Conservation (phyloP, 2,888 invertebrate species). For the Tetanocera ferruginea region DNA sequence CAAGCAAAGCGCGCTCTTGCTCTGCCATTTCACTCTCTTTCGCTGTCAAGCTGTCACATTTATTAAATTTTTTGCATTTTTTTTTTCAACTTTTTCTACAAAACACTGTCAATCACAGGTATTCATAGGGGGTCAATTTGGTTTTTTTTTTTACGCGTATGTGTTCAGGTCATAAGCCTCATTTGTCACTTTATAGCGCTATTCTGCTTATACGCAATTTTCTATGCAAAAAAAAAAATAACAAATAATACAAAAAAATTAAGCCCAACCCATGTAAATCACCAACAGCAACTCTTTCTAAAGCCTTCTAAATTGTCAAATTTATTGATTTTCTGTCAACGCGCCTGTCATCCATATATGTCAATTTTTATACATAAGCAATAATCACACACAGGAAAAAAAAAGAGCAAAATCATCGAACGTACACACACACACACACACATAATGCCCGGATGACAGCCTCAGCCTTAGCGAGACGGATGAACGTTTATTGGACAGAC, state of each 20-base stretch:
- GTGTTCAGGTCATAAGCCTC: not conserved
- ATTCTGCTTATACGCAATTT: not conserved
- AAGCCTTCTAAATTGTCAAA: constrained; percentile 32
- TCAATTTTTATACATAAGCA: constrained; percentile 22
- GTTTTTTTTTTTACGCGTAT: not conserved
- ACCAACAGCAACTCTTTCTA: not conserved
- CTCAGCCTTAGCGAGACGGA: not conserved
- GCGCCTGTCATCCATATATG: constrained; percentile 12
- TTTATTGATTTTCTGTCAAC: constrained; percentile 36
- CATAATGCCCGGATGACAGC: not conserved
- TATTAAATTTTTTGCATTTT: not conserved
- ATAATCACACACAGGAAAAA: not conserved
- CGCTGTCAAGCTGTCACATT: not conserved
- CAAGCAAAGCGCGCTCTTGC: not conserved
- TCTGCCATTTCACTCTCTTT: not conserved
- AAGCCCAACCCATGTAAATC: not conserved
- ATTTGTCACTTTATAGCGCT: not conserved
- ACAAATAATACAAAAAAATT: not conserved
- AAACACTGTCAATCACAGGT: not conserved
- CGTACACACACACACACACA: not conserved
- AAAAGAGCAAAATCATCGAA: not conserved
- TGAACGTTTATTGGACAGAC: not conserved
- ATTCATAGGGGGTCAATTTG: not conserved
- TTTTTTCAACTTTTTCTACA: too few species aligned
- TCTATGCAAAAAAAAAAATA: not conserved